Conservation (phyloP, 2,113 vertebrate species). For the Jacana jacana region DNA sequence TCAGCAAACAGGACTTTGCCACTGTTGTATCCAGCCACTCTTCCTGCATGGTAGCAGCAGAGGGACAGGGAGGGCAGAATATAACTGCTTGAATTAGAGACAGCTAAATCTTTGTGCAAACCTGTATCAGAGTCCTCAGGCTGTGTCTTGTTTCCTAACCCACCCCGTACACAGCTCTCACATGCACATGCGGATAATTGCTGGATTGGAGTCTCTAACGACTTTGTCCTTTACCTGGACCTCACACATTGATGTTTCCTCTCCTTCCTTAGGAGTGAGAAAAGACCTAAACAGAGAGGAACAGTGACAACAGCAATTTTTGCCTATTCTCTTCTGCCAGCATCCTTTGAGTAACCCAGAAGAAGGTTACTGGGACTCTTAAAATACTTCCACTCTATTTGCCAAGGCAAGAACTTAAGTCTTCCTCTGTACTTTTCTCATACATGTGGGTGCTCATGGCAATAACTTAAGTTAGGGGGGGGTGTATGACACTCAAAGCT, state of each 20-base stretch:
- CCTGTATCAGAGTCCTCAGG: neutral
- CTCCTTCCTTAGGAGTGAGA: neutral
- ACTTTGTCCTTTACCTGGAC: neutral
- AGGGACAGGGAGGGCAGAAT: neutral
- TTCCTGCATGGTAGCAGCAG: neutral
- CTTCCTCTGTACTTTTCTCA: neutral
- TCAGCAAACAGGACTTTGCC: neutral
- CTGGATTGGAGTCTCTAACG: neutral
- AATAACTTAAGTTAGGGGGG: neutral
- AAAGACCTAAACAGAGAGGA: neutral
- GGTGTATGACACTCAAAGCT: neutral
- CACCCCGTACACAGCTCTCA: fast-evolving
- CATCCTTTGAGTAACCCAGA: neutral
- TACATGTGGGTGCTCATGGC: neutral
- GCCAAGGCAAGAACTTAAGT: neutral
- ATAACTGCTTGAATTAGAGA: neutral
- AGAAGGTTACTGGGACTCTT: neutral
- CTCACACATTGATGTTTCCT: neutral
- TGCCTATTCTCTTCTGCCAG: neutral
- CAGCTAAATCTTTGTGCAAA: neutral
- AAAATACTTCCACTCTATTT: neutral
- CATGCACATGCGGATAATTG: neutral
- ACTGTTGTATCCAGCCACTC: neutral
- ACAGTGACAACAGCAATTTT: neutral
- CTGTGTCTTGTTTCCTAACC: neutral